Evolutionary conservation across 2,888 invertebrate species (phyloP), one percentile per base, ranked within the genome.

Genomic region (Eupelmus urozonus): DNA sequence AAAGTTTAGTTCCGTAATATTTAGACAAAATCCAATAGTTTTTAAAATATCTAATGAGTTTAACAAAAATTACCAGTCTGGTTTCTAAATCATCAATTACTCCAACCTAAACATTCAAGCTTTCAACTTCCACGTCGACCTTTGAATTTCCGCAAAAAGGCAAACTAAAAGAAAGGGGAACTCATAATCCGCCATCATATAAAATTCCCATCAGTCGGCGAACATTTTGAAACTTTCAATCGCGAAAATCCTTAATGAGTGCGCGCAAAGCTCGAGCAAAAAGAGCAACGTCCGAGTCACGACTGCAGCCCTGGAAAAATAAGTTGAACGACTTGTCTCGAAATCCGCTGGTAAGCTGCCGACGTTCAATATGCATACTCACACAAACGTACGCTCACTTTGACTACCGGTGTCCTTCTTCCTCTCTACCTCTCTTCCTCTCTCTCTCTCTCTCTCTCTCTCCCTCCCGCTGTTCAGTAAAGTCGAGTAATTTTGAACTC

Each of bases 401-500:
- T 18, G 23, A n/a, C n/a, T n/a, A n/a, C n/a, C 53, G 51, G n/a
- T 66, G 34, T 53, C 13, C 42, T 18, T 77, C 45, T 67, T 49
- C 45, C 62, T 29, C 63, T 45, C 62, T 34, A 1, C 25, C 34
- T 67, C 25, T 69, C 23, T 20, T 42, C 34, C n/a, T 49, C 59
- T 55, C 45, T 25, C 29, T 59, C 42, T 59, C 60, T 69, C 23
- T 20, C 45, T 23, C n/a, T 49, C 59, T 55, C 45, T 25, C 29
- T 59, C 42, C 60, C 34, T 49, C 2, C 29, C 72, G 60, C 13
- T 27, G 11, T 27, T 42, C 59, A 23, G 72, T 62, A 70, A 59
- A 73, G 73, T 70, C 78, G 65, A 80, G 78, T 80, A 80, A 80
- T 80, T 80, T 80, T 76, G 78, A 80, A 79, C 78, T 80, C 76